Base-by-base conservation (phyloP, 2,888 invertebrate species). In the Hypercompe scribonia region DNA sequence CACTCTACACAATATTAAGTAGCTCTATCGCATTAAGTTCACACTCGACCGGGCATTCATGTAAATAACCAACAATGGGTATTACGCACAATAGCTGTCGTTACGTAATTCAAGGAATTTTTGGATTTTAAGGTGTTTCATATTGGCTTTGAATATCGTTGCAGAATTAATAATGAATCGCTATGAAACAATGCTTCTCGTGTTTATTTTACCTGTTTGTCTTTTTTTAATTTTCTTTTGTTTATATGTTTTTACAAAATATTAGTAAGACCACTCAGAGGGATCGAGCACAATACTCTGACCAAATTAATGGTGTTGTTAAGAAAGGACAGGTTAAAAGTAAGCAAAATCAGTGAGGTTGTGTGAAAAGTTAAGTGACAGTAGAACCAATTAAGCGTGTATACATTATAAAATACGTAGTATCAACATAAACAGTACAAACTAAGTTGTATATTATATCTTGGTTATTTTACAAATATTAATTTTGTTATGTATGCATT, bases 1-100 rank as follows among this genome's bases (percentile, higher is more conserved):
- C 33, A 65, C 72, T 63, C 61, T 28, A 72, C 69, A 74, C 78
- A 77, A 76, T 65, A 65, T 61, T 73, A 72, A 82, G 81, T 67
- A 67, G 78, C 21, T 75, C 10, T 72, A 82, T 83, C 83, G 81
- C 73, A 82, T 83, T 83, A 84, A 83, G 65, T 76, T 84, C 83
- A 82, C 83, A 83, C 83, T 83, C 64, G 76, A 70, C 70, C 76
- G 75, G 76, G 67, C 70, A 76, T 80, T 82, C 68, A 74, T 66
- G 77, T 77, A 76, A 84, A 83, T 70, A 74, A 46, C 18, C 34
- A 64, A 84, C 83, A 83, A 83, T 82, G 42, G 70, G 8, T 15
- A 63, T 50, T 75, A 61, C 39, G 61, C 74, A 74, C 70, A 83
- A 83, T 82, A 13, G 66, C 34, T 67, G 61, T 42, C 63, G 46